A percentile compares a stretch with the other conserved stretches of the same genome.
phyloP scores from a whole-genome alignment of 2,888 invertebrate species.

The Dione vanillae region DNA sequence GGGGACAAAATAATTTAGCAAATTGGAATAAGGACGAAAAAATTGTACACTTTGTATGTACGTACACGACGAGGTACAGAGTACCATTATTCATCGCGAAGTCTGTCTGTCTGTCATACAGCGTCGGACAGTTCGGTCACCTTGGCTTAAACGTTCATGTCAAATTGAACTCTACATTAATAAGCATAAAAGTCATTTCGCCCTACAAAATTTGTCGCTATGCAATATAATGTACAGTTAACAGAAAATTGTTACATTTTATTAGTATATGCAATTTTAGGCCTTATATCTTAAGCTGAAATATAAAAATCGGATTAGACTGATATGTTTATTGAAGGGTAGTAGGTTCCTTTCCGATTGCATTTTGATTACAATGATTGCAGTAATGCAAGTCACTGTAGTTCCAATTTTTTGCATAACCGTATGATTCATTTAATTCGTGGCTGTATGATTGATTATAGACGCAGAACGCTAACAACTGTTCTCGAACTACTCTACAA shows the following conservation, averaged over 20 bases:
- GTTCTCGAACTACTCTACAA: background rate
- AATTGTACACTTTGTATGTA: background rate
- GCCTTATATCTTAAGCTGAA: background rate
- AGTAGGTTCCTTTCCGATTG: slow-evolving; percentile 19
- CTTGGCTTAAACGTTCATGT: slow-evolving; percentile 8
- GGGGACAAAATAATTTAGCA: slow-evolving; percentile 6
- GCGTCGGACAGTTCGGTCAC: slow-evolving; percentile 38
- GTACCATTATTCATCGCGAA: slow-evolving; percentile 34
- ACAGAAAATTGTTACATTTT: background rate
- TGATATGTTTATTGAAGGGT: background rate
- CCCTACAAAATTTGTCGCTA: slow-evolving; percentile 17
- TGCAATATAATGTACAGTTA: slow-evolving; percentile 7
- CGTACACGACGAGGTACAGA: background rate
- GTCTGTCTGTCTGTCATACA: slow-evolving; percentile 27
- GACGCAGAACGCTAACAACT: background rate
- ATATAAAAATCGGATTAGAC: slow-evolving; percentile 1
- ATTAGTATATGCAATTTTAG: background rate
- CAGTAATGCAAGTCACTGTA: slow-evolving; percentile 38
- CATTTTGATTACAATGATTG: slow-evolving; percentile 38
- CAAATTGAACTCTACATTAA: background rate
- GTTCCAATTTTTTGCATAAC: slow-evolving; percentile 31
- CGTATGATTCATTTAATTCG: slow-evolving; percentile 31
- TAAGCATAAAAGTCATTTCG: background rate
- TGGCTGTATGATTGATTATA: slow-evolving; percentile 27
- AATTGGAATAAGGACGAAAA: slow-evolving; percentile 11